Conservation (phyloP, 2,888 invertebrate genomes). For the Ichneumoninae sp. region DNA sequence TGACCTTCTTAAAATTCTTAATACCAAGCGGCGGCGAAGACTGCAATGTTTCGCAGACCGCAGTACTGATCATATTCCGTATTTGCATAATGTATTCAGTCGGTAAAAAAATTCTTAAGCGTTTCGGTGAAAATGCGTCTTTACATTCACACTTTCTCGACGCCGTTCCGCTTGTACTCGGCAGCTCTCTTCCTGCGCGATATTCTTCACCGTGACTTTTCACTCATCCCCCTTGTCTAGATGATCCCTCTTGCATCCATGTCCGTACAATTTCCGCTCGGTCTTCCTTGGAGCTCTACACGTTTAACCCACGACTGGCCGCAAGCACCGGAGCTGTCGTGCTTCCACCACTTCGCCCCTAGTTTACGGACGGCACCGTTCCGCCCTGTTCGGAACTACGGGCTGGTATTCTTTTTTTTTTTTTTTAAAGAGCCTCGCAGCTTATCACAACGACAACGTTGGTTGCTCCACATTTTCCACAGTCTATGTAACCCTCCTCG, state of each 20-base stretch:
- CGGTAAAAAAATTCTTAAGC: background rate
- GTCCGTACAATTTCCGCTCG: background rate
- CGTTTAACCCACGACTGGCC: conserved; percentile 11
- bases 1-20: too few relatives aligned
- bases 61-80: background rate
- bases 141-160: conserved; percentile 2
- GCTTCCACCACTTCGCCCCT: background rate
- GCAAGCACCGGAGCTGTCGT: background rate
- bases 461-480: background rate
- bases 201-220: conserved; percentile 14
- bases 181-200: background rate
- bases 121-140: background rate
- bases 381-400: background rate
- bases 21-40: background rate
- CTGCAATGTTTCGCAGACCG: background rate
- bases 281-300: background rate
- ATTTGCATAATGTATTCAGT: conserved; percentile 17
- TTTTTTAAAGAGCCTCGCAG: background rate
- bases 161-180: conserved; percentile 26
- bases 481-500: background rate
- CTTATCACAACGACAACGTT: conserved; percentile 9
- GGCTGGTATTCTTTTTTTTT: background rate
- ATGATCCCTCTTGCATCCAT: conserved; percentile 43
- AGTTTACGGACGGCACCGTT: background rate
- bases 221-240: conserved; percentile 16